phyloP scores from a whole-genome alignment of 2,797 vertebrate genomes.

The Sparus aurata region DNA sequence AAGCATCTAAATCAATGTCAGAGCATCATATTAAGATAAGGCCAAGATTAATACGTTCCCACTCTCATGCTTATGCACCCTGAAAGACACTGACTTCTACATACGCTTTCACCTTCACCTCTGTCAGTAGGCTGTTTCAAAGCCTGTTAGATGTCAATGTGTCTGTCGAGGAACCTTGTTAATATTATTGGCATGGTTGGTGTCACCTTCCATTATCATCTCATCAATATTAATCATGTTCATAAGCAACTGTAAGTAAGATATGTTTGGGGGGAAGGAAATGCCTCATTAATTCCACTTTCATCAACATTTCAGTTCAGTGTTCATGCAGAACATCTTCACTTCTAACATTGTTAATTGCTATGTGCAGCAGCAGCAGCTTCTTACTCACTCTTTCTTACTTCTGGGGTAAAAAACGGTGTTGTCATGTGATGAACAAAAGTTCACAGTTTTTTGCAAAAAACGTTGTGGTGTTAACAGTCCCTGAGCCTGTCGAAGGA shows the following conservation, averaged over 20 bases:
- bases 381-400: not conserved
- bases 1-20: slow-evolving; percentile 18
- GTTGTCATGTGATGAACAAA: too few relatives aligned
- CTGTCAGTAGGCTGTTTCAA: not conserved
- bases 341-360: not conserved
- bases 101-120: slow-evolving; percentile 19
- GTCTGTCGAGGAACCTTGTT: not conserved
- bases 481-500: too few relatives aligned
- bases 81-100: not conserved
- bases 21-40: not conserved
- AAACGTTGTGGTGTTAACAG: too few relatives aligned
- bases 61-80: not conserved
- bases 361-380: not conserved
- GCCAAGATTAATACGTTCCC: not conserved
- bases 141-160: not conserved
- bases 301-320: not conserved
- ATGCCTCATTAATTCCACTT: not conserved
- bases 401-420: not conserved
- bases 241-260: not conserved
- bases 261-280: not conserved
- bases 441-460: too few relatives aligned
- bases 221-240: not conserved
- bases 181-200: not conserved
- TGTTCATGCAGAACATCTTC: not conserved
- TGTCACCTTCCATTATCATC: not conserved